These are phyloP conservation scores for Haplochromis vanheusdeni DNA, from an alignment of 2,113 vertebrate species.

Conservation along the genomic window DNA sequence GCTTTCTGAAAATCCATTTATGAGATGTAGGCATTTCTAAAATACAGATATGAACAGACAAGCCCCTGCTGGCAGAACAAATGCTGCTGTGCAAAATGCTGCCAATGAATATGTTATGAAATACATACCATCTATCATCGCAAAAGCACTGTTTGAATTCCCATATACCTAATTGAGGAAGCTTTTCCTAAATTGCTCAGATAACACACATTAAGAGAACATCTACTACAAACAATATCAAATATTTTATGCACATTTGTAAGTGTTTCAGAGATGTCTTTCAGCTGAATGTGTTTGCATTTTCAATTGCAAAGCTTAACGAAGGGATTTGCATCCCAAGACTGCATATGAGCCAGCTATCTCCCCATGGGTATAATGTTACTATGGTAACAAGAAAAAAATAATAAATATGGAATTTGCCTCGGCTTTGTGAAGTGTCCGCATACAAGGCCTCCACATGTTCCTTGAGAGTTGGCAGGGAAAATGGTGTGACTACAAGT, in stretches of 20 bases:
- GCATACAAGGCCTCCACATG: conserved; percentile 37
- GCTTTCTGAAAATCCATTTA: background rate
- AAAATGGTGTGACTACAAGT: conserved; percentile 20
- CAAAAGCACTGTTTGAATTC: background rate
- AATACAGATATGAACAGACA: background rate
- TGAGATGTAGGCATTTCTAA: background rate
- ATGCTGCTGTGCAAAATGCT: background rate
- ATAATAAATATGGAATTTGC: conserved; percentile 46
- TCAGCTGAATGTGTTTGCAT: conserved; percentile 29
- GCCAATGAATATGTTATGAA: background rate
- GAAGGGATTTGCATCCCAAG: conserved; percentile 39
- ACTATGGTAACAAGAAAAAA: conserved; percentile 42
- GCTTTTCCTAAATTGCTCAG: background rate
- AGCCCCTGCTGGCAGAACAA: background rate
- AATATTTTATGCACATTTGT: conserved; percentile 1
- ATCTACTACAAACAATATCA: background rate
- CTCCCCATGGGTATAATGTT: conserved; percentile 30
- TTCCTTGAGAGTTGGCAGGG: conserved; percentile 10
- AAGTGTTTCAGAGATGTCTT: background rate
- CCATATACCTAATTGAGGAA: background rate
- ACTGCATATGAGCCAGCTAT: conserved; percentile 1
- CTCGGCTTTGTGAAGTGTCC: conserved; percentile 24
- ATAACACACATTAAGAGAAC: background rate
- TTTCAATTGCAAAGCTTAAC: conserved; percentile 30
- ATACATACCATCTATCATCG: background rate